Evolutionary conservation across 2,888 invertebrate species (phyloP).

Genomic region (Thera obeliscata): DNA sequence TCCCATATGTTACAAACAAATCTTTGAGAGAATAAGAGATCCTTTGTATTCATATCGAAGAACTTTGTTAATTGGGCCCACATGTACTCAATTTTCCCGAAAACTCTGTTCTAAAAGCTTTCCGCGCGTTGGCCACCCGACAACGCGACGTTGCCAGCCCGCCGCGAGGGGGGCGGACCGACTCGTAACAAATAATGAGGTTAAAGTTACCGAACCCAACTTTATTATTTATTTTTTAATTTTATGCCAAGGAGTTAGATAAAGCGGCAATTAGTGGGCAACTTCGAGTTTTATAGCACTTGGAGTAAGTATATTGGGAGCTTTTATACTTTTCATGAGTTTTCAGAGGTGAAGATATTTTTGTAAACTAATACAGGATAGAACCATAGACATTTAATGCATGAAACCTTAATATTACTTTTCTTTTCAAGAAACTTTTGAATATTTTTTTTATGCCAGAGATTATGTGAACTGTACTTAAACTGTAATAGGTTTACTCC

Average conservation of each 20-base stretch:
- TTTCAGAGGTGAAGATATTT: constrained; percentile 10
- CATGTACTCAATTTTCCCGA: constrained; percentile 42
- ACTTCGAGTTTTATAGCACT: constrained; percentile 32
- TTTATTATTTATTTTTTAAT: constrained; percentile 60
- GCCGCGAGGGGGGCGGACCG: constrained; percentile 50
- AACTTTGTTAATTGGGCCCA: neutral
- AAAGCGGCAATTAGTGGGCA: constrained; percentile 42
- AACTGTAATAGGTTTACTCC: too few relatives aligned
- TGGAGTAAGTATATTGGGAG: constrained; percentile 21
- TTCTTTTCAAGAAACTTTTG: too few relatives aligned
- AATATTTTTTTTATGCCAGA: too few relatives aligned
- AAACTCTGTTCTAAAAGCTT: constrained; percentile 60
- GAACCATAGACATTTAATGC: too few relatives aligned
- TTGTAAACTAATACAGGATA: neutral
- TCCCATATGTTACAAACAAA: too few relatives aligned
- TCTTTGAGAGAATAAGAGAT: too few relatives aligned
- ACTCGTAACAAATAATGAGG: constrained; percentile 76
- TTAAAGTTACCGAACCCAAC: constrained; percentile 79
- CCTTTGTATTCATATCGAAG: neutral
- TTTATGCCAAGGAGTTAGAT: constrained; percentile 41
- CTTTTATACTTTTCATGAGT: constrained; percentile 30
- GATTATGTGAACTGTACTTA: too few relatives aligned
- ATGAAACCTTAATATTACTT: too few relatives aligned
- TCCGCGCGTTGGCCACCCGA: constrained; percentile 52
- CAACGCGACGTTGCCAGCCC: constrained; percentile 77